Conservation (phyloP, 2,797 vertebrate genomes). For the Thaleichthys pacificus region DNA sequence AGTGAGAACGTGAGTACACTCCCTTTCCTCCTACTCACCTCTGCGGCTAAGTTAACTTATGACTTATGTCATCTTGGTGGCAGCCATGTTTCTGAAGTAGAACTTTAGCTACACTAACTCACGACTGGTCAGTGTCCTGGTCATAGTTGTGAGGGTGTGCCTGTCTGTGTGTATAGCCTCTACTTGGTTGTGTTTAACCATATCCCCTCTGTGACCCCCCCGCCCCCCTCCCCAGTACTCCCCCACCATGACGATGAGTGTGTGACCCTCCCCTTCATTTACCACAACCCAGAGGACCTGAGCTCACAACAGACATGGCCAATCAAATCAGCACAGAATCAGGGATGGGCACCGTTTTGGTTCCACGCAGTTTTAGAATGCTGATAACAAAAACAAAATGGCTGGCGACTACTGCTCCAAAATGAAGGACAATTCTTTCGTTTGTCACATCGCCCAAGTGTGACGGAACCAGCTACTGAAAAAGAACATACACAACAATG, state of each 20-base stretch:
- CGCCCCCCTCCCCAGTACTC: constrained; percentile 82
- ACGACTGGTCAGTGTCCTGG: constrained; percentile 1
- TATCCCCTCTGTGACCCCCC: constrained; percentile 6
- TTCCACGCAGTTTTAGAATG: constrained; percentile 82
- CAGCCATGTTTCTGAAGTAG: not conserved
- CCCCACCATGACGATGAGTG: constrained; percentile 99
- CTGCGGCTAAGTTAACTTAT: not conserved
- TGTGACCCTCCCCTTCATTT: constrained; percentile 85
- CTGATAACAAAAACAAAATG: constrained; percentile 63
- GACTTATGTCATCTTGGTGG: not conserved
- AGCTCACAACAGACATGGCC: constrained; percentile 69
- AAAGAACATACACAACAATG: constrained; percentile 85
- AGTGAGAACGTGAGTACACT: constrained; percentile 90
- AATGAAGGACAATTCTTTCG: constrained; percentile 86
- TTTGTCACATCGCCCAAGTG: constrained; percentile 72
- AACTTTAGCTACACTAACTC: not conserved
- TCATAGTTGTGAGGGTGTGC: not conserved
- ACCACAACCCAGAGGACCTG: constrained; percentile 85
- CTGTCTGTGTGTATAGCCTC: not conserved
- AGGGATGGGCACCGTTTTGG: constrained; percentile 81
- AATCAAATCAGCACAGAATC: constrained; percentile 87
- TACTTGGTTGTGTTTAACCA: too few relatives aligned
- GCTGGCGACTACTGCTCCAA: constrained; percentile 84
- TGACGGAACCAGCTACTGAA: constrained; percentile 86
- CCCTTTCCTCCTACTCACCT: not conserved